These are phyloP conservation scores for Eledona agricola DNA, from an alignment of 2,888 invertebrate species.

Conservation along the genomic window DNA sequence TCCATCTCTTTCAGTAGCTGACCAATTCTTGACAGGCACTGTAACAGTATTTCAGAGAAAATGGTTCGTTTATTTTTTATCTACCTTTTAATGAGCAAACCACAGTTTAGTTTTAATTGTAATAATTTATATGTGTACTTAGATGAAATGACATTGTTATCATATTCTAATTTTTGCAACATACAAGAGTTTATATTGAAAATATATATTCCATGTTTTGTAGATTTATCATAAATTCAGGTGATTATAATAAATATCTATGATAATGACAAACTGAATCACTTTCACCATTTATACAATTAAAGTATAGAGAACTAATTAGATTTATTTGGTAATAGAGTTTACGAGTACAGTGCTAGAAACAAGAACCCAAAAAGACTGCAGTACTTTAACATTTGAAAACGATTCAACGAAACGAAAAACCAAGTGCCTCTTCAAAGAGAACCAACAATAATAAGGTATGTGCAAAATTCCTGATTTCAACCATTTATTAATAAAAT, in stretches of 20 bases:
- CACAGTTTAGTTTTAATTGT: constrained; percentile 49
- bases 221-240: constrained; percentile 58
- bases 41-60: constrained; percentile 41
- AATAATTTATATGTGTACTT: constrained; percentile 58
- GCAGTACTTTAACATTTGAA: no score
- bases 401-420: no score
- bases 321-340: no score
- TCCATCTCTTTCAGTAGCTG: no score
- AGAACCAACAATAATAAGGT: no score
- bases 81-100: constrained; percentile 39
- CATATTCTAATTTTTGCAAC: constrained; percentile 59
- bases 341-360: no score
- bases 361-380: no score
- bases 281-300: no score
- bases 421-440: no score
- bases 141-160: constrained; percentile 59
- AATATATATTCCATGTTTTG: constrained; percentile 61
- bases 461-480: no score
- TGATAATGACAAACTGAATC: constrained; percentile 7
- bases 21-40: constrained; percentile 9
- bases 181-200: constrained; percentile 61
- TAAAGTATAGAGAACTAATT: no score
- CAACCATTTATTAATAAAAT: no score
- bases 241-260: constrained; percentile 49
- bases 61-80: constrained; percentile 31